phyloP scores from a whole-genome alignment of 2,888 invertebrate genomes.

The Onthophagus sagittarius region DNA sequence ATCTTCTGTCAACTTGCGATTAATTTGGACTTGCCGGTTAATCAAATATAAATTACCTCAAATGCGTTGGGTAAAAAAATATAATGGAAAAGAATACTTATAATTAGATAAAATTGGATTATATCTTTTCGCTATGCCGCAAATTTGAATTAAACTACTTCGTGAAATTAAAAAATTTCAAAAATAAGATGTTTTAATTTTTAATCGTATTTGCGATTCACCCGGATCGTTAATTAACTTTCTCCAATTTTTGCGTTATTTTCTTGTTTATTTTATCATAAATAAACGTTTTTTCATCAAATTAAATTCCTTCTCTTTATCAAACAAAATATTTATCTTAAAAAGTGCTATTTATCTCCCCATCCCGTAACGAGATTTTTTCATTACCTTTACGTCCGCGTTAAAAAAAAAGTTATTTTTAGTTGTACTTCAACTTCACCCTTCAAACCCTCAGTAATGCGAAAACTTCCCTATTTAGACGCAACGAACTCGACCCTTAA shows the following conservation, averaged over 20 bases:
- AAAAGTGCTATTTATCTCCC: background rate
- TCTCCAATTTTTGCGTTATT: background rate
- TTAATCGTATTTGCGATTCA: background rate
- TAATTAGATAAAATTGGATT: background rate
- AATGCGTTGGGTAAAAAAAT: background rate
- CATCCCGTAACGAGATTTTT: background rate
- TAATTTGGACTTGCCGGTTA: background rate
- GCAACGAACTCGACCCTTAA: background rate
- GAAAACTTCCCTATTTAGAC: background rate
- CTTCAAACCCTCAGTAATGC: background rate
- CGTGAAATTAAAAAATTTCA: background rate
- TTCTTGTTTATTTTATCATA: background rate
- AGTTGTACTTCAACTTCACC: background rate
- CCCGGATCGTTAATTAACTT: background rate
- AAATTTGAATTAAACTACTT: background rate
- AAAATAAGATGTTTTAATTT: background rate
- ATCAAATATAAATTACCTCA: background rate
- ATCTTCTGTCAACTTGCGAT: background rate
- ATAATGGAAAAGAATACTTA: background rate
- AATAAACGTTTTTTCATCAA: background rate
- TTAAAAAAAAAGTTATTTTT: background rate
- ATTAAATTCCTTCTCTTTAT: background rate
- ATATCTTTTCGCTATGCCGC: background rate
- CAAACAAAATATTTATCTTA: background rate
- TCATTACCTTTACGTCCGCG: background rate